Evolutionary conservation across 2,797 vertebrate genomes (phyloP).

Genomic region (Xiphorhynchus erythropygius): DNA sequence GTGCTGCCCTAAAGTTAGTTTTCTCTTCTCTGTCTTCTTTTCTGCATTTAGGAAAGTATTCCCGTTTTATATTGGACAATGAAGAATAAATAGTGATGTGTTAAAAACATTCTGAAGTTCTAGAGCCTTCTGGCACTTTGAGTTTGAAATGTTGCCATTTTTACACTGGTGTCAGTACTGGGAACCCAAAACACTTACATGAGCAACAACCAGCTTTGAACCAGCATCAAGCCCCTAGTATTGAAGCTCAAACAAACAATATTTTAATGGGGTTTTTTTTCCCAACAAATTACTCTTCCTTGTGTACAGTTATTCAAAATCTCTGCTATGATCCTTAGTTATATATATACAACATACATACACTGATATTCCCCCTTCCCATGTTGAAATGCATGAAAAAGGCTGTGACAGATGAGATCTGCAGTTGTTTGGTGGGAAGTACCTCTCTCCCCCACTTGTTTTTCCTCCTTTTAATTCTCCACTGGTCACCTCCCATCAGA

Average conservation of each 20-base stretch:
- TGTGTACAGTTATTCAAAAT: not conserved
- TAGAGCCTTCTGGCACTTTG: not conserved
- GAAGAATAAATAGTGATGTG: not conserved
- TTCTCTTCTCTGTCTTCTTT: not conserved
- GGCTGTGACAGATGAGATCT: not conserved
- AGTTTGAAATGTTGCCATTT: not conserved
- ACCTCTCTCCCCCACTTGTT: accelerated
- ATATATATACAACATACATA: not conserved
- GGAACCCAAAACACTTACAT: not conserved
- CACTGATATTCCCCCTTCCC: not conserved
- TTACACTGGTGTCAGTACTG: not conserved
- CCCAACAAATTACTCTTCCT: not conserved
- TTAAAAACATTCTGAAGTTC: not conserved
- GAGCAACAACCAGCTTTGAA: not conserved
- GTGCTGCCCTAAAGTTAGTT: not conserved
- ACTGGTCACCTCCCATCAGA: not conserved
- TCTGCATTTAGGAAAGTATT: not conserved
- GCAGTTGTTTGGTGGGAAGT: not conserved
- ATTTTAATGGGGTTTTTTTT: not conserved
- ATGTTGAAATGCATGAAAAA: not conserved
- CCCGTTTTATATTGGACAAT: not conserved
- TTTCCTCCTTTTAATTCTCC: accelerated
- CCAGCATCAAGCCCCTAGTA: not conserved
- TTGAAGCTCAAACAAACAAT: not conserved
- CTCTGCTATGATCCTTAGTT: not conserved